Conservation (phyloP, 2,888 invertebrate species). For the Nezara viridula region DNA sequence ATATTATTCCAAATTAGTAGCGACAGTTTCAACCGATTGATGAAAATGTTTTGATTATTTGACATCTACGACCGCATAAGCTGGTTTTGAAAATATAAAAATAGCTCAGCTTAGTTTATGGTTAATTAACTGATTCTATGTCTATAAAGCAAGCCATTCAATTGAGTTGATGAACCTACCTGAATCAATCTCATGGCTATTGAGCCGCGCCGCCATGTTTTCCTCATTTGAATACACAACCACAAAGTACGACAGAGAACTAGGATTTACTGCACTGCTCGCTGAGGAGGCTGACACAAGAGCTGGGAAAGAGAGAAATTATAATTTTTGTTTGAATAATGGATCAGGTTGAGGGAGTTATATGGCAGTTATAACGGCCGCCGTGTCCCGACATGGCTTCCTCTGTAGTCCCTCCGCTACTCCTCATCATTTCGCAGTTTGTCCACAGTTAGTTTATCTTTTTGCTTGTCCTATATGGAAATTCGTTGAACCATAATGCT, state of each 20-base stretch:
- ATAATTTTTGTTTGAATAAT: slow-evolving; percentile 42
- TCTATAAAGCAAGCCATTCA: background rate
- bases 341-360: slow-evolving; percentile 5
- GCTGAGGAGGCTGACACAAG: background rate
- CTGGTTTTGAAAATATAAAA: too few relatives aligned
- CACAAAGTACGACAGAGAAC: background rate
- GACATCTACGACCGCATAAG: too few relatives aligned
- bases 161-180: background rate
- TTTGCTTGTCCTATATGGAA: background rate
- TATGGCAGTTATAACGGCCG: background rate
- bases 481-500: too few relatives aligned
- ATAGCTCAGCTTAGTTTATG: too few relatives aligned
- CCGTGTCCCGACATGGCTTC: background rate
- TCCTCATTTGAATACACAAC: background rate
- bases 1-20: too few relatives aligned
- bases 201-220: background rate
- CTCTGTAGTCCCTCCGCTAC: background rate
- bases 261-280: background rate
- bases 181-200: background rate
- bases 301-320: slow-evolving; percentile 10
- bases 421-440: background rate
- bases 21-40: too few relatives aligned
- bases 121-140: too few relatives aligned
- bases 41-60: too few relatives aligned
- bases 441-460: background rate